Percentiles rank a stretch among this genome's conserved stretches.
These are phyloP conservation scores for Troilus luridus DNA, from an alignment of 2,888 invertebrate genomes.

Conservation along the genomic window DNA sequence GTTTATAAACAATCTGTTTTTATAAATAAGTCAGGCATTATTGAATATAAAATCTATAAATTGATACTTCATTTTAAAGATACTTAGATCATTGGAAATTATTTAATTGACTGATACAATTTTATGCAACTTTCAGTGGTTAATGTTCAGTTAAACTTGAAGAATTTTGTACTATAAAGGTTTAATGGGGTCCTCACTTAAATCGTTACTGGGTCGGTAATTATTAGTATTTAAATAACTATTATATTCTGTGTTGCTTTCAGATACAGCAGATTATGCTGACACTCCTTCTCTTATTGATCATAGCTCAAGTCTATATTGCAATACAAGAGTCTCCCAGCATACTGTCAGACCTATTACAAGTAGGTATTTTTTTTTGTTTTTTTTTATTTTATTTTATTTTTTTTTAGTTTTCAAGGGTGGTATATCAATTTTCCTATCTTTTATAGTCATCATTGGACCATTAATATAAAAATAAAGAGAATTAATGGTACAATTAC, in stretches of 20 bases:
- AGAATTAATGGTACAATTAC: not conserved
- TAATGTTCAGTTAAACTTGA: not conserved
- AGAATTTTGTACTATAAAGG: not conserved
- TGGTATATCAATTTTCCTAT: not conserved
- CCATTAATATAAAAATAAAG: not conserved
- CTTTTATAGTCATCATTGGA: not conserved
- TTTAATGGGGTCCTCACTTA: not conserved
- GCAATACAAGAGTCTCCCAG: conserved; percentile 64
- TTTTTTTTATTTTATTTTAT: not conserved
- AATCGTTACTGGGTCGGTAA: not conserved
- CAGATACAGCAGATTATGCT: conserved; percentile 63
- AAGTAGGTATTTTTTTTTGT: conserved; percentile 51
- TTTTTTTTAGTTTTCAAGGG: not conserved
- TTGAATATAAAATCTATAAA: no score
- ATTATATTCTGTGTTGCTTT: conserved; percentile 46
- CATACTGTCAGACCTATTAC: conserved; percentile 64
- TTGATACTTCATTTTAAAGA: no score
- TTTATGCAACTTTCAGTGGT: no score
- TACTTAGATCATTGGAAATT: no score
- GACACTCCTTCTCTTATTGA: conserved; percentile 62
- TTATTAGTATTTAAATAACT: not conserved
- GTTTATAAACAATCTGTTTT: no score
- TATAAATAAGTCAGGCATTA: no score
- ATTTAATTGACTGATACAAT: no score
- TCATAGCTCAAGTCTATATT: conserved; percentile 63